Evolutionary conservation across 35 echinoderm and acorn worm genomes (phyloP).

Genomic region (Apostichopus californicus): DNA sequence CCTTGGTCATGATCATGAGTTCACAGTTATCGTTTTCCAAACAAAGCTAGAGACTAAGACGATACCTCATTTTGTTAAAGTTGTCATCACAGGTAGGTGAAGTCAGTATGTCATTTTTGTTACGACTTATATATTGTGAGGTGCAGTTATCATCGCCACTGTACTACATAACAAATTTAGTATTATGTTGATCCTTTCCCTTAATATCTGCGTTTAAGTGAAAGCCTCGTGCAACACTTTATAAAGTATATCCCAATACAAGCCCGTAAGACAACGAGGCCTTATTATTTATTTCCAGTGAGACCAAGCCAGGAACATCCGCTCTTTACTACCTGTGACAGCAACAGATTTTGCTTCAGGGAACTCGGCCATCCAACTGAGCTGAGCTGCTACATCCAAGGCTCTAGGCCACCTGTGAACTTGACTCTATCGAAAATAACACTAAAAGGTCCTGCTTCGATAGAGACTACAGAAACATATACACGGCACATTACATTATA

Average conservation of each 20-base stretch:
- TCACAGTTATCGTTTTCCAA: background rate
- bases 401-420: background rate
- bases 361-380: background rate
- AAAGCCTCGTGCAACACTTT: no score
- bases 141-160: no score
- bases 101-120: background rate
- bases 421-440: background rate
- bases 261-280: no score
- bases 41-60: background rate
- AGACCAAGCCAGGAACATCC: background rate
- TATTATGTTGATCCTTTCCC: no score
- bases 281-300: background rate
- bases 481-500: background rate
- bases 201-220: no score
- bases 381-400: background rate
- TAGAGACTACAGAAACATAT: background rate
- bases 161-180: no score
- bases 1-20: background rate
- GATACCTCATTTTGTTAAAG: background rate
- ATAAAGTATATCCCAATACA: no score
- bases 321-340: background rate
- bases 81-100: background rate
- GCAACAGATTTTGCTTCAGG: background rate
- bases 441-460: background rate
- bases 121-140: no score